phyloP scores from a whole-genome alignment of 1,140 invertebrate genomes.

The Lethrus apterus region DNA sequence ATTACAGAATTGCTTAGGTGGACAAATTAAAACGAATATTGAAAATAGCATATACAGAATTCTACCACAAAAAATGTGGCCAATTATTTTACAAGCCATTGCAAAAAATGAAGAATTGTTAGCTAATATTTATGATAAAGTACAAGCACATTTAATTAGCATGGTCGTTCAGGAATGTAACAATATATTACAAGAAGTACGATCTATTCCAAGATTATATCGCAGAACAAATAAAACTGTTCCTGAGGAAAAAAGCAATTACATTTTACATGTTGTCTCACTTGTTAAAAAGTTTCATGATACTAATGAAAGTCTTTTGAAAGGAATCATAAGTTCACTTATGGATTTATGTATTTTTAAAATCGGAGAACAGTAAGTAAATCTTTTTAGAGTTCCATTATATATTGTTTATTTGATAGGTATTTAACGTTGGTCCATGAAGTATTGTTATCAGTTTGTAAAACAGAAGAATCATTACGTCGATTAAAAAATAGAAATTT shows the following conservation, averaged over 20 bases:
- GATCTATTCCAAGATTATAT: conserved; percentile 87
- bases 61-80: conserved; percentile 22
- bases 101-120: conserved; percentile 40
- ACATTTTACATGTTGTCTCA: conserved; percentile 63
- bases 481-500: conserved; percentile 75
- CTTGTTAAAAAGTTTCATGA: conserved; percentile 55
- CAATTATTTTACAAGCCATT: conserved; percentile 24
- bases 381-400: not conserved
- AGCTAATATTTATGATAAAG: conserved; percentile 42
- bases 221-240: conserved; percentile 85
- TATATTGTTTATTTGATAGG: conserved; percentile 46
- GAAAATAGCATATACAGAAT: conserved; percentile 27
- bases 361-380: conserved; percentile 27
- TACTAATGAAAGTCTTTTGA: conserved; percentile 42
- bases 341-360: conserved; percentile 12
- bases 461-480: conserved; percentile 87
- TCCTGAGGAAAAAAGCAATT: conserved; percentile 69
- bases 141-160: conserved; percentile 44
- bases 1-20: conserved; percentile 21
- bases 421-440: conserved; percentile 76
- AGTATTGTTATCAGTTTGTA: conserved; percentile 85
- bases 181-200: conserved; percentile 64
- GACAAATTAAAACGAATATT: conserved; percentile 17
- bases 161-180: conserved; percentile 49
- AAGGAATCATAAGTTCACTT: not conserved